A percentile compares a stretch with the other conserved stretches of the same genome.
Evolutionary conservation across 2,797 vertebrate species (phyloP).

Genomic region (Tinamus major): DNA sequence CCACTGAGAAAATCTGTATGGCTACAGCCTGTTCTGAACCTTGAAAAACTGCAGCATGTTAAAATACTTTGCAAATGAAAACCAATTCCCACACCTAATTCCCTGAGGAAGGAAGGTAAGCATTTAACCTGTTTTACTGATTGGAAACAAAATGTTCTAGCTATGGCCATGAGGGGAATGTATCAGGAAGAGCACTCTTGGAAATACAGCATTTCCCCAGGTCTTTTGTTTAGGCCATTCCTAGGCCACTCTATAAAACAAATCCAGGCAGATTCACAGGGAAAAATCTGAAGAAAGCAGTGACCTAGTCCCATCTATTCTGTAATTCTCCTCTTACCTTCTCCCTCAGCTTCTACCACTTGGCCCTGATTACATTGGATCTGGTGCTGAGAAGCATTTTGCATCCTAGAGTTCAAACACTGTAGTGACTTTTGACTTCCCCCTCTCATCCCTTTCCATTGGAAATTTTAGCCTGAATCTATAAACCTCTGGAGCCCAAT

Average conservation of each 20-base stretch:
- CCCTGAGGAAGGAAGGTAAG: neutral
- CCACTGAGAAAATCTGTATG: neutral
- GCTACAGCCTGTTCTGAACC: neutral
- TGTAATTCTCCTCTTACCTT: neutral
- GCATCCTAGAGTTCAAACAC: neutral
- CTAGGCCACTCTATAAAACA: neutral
- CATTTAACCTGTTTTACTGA: neutral
- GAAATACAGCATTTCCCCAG: neutral
- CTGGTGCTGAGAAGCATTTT: neutral
- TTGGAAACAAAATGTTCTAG: conserved; percentile 5
- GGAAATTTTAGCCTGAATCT: neutral
- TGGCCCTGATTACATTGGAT: neutral
- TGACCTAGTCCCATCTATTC: neutral
- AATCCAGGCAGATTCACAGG: neutral
- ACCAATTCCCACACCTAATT: neutral
- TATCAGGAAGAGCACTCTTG: neutral
- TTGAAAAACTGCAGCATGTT: neutral
- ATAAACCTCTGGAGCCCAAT: neutral
- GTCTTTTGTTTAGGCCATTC: neutral
- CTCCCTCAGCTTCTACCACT: neutral
- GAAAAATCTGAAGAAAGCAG: neutral
- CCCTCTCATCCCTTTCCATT: neutral
- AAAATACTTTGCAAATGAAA: neutral
- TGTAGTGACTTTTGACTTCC: neutral
- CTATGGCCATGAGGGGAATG: neutral